A percentile compares a stretch with the other conserved stretches of the same genome.
These are phyloP conservation scores for Melanocharis versteri DNA, from an alignment of 2,113 vertebrate genomes.

Conservation along the genomic window DNA sequence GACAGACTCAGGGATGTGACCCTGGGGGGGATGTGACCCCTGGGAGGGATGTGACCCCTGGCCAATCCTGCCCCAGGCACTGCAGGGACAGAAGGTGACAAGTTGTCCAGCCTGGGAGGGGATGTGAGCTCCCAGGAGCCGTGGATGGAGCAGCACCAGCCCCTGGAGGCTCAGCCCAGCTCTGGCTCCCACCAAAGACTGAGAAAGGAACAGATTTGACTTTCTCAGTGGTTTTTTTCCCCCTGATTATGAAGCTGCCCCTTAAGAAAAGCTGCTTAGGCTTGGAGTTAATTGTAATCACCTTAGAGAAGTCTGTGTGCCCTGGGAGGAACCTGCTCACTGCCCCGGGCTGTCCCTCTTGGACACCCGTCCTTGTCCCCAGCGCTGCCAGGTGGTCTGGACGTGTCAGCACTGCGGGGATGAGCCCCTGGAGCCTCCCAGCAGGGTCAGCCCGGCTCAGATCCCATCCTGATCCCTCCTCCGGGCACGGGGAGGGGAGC, in stretches of 20 bases:
- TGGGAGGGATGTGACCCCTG: too few species aligned
- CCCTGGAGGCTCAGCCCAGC: background rate
- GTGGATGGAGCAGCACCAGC: background rate
- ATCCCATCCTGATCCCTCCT: background rate
- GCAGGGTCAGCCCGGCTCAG: background rate
- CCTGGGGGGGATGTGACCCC: too few species aligned
- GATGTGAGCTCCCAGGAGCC: background rate
- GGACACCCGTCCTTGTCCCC: background rate
- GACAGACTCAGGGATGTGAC: background rate
- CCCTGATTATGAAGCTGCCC: background rate
- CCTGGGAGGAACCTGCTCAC: fast-evolving
- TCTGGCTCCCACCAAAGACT: background rate
- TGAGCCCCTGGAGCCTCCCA: background rate
- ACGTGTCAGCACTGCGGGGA: fast-evolving
- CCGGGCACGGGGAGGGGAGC: fast-evolving
- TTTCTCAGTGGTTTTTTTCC: background rate
- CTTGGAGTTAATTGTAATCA: constrained; percentile 19
- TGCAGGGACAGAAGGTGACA: background rate
- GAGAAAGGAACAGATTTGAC: background rate
- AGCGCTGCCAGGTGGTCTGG: background rate
- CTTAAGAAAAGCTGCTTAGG: constrained; percentile 38
- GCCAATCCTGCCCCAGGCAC: background rate
- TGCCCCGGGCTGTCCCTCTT: fast-evolving
- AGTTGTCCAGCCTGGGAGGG: background rate
- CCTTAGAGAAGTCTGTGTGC: background rate